These are phyloP conservation scores for Trinectes maculatus DNA, from an alignment of 2,113 vertebrate genomes.

Conservation along the genomic window DNA sequence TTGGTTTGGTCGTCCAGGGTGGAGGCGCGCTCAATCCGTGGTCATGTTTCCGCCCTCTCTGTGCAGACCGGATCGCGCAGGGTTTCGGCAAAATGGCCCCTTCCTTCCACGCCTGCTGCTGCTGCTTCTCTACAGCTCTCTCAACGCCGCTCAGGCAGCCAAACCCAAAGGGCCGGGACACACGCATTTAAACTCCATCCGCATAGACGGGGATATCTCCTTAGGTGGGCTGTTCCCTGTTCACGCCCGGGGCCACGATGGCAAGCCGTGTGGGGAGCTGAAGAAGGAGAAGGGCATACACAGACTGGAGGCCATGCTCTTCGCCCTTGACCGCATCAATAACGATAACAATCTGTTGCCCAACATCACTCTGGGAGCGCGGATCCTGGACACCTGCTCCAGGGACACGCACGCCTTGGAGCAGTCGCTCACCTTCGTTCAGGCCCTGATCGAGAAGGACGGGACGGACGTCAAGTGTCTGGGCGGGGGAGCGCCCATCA, in stretches of 20 bases:
- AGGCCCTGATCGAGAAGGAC: slow-evolving; percentile 97
- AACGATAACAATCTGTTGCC: slow-evolving; percentile 95
- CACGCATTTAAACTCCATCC: slow-evolving; percentile 97
- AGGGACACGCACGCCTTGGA: slow-evolving; percentile 96
- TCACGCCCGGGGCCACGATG: slow-evolving; percentile 91
- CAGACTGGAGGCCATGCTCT: slow-evolving; percentile 97
- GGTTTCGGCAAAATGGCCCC: slow-evolving; percentile 39
- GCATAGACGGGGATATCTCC: slow-evolving; percentile 96
- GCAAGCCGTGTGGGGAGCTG: slow-evolving; percentile 94
- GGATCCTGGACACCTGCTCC: slow-evolving; percentile 97
- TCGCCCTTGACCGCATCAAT: slow-evolving; percentile 97
- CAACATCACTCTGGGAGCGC: slow-evolving; percentile 96
- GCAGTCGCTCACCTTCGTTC: slow-evolving; percentile 98
- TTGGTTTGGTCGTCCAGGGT: slow-evolving; percentile 30
- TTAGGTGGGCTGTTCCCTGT: slow-evolving; percentile 96
- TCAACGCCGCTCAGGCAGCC: slow-evolving; percentile 78
- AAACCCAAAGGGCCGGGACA: slow-evolving; percentile 91
- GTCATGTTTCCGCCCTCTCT: slow-evolving; percentile 69
- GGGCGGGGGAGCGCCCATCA: slow-evolving; percentile 92
- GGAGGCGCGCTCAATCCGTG: slow-evolving; percentile 31
- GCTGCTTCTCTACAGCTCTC: slow-evolving; percentile 78
- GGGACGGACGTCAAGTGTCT: slow-evolving; percentile 94
- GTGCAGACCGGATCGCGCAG: slow-evolving; percentile 42
- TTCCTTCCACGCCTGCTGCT: slow-evolving; percentile 53
- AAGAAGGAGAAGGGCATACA: slow-evolving; percentile 99